A percentile compares a stretch with the other conserved stretches of the same genome.
phyloP scores from a whole-genome alignment of 1,140 invertebrate species.

The Dinoponera quadriceps region DNA sequence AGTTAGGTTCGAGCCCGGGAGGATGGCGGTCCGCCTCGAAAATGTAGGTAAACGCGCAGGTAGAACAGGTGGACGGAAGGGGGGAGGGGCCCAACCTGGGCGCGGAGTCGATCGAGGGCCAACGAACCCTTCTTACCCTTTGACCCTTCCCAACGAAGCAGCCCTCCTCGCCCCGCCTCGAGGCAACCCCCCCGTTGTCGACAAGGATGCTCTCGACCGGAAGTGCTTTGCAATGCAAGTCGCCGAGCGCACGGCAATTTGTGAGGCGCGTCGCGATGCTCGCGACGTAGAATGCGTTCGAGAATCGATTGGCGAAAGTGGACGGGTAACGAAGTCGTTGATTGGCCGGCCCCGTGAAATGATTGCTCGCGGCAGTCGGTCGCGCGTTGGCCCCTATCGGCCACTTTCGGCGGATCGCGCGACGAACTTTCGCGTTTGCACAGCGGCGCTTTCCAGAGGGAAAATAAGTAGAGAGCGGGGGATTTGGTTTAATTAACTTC shows the following conservation, averaged over 20 bases:
- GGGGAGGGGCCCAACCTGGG: constrained; percentile 37
- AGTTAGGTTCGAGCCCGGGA: neutral
- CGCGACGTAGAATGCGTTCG: constrained; percentile 52
- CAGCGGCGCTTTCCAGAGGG: neutral
- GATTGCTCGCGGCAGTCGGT: too few relatives aligned
- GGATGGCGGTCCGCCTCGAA: constrained; percentile 32
- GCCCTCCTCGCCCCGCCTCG: neutral
- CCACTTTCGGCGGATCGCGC: neutral
- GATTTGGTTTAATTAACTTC: constrained; percentile 28
- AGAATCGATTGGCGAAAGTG: constrained; percentile 62
- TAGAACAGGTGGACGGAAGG: constrained; percentile 64
- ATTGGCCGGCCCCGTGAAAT: neutral
- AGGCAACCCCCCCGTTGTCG: constrained; percentile 47
- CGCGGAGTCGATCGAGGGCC: constrained; percentile 71
- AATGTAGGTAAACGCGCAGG: constrained; percentile 58
- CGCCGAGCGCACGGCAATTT: constrained; percentile 65
- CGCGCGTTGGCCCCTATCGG: too few relatives aligned
- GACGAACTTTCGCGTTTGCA: constrained; percentile 3
- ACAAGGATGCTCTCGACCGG: constrained; percentile 73
- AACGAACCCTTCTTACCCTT: constrained; percentile 78
- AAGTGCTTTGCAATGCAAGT: constrained; percentile 77
- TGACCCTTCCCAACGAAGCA: constrained; percentile 71
- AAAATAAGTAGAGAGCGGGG: constrained; percentile 9
- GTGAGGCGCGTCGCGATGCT: constrained; percentile 64
- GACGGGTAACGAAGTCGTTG: constrained; percentile 18